Conservation (phyloP, 2,888 invertebrate genomes). For the Cyclophora punctaria region DNA sequence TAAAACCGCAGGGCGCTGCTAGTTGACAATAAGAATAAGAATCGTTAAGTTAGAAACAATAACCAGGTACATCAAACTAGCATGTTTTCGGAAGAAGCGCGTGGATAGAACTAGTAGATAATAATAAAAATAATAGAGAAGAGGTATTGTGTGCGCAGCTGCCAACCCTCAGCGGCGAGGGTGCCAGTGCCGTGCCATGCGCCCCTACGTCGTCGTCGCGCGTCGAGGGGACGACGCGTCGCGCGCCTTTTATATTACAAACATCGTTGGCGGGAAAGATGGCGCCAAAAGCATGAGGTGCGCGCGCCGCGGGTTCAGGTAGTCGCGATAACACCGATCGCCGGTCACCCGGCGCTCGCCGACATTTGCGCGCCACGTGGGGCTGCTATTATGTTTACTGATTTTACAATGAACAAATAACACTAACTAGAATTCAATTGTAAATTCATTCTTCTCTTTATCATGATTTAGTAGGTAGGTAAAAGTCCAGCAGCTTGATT, state of each 20-base stretch:
- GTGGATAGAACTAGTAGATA: background rate
- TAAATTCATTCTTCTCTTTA: too few relatives aligned
- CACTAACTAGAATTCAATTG: too few relatives aligned
- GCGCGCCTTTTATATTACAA: too few relatives aligned
- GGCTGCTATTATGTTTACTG: background rate
- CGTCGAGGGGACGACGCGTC: too few relatives aligned
- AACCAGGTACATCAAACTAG: too few relatives aligned
- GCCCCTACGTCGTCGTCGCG: background rate
- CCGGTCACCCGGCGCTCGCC: too few relatives aligned
- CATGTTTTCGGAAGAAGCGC: too few relatives aligned
- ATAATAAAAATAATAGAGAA: slow-evolving; percentile 8
- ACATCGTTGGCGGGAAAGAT: background rate
- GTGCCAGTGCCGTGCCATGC: slow-evolving; percentile 7
- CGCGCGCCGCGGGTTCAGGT: background rate
- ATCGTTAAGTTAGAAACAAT: too few relatives aligned
- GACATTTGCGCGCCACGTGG: background rate
- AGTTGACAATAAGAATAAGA: too few relatives aligned
- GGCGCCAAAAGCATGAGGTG: background rate
- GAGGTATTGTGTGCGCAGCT: slow-evolving; percentile 14
- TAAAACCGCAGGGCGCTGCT: too few relatives aligned
- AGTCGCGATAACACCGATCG: background rate
- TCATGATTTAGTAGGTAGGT: too few relatives aligned
- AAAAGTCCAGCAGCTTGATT: too few relatives aligned
- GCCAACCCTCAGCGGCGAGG: slow-evolving; percentile 8
- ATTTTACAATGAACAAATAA: background rate